Evolutionary conservation across 2,113 vertebrate species (phyloP).

Genomic region (Rhinogobius similis): DNA sequence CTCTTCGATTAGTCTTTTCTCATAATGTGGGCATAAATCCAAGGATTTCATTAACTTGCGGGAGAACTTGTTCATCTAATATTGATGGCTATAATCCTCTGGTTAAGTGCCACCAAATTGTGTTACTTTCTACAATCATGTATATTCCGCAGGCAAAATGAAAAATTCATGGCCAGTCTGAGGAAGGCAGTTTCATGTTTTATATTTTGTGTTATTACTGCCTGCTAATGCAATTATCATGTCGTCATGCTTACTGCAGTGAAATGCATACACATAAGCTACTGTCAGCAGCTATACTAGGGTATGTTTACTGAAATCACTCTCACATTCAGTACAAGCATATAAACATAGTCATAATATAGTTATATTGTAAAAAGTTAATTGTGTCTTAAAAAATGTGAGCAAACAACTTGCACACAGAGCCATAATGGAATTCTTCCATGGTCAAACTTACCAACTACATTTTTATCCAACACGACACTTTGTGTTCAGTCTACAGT

Average conservation of each 20-base stretch:
- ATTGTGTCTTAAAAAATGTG: background rate
- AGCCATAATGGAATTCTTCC: background rate
- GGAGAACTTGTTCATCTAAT: conserved; percentile 74
- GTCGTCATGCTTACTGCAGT: conserved; percentile 40
- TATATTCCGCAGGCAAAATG: conserved; percentile 68
- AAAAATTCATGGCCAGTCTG: conserved; percentile 64
- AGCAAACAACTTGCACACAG: background rate
- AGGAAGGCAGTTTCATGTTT: conserved; percentile 53
- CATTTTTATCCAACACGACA: background rate
- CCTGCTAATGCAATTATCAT: conserved; percentile 34
- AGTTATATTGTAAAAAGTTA: no score
- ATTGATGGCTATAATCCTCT: conserved; percentile 76
- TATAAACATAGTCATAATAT: background rate
- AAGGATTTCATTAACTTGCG: conserved; percentile 69
- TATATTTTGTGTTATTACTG: conserved; percentile 38
- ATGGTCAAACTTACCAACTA: background rate
- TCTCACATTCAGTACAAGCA: background rate
- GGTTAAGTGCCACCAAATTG: conserved; percentile 75
- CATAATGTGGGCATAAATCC: conserved; percentile 56
- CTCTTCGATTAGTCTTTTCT: conserved; percentile 36
- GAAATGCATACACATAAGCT: conserved; percentile 18
- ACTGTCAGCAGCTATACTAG: background rate
- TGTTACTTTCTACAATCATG: conserved; percentile 72
- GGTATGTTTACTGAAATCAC: background rate
- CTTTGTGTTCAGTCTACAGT: background rate